Evolutionary conservation across 1,140 invertebrate genomes (phyloP).

Genomic region (Lepidotrigona ventralis): DNA sequence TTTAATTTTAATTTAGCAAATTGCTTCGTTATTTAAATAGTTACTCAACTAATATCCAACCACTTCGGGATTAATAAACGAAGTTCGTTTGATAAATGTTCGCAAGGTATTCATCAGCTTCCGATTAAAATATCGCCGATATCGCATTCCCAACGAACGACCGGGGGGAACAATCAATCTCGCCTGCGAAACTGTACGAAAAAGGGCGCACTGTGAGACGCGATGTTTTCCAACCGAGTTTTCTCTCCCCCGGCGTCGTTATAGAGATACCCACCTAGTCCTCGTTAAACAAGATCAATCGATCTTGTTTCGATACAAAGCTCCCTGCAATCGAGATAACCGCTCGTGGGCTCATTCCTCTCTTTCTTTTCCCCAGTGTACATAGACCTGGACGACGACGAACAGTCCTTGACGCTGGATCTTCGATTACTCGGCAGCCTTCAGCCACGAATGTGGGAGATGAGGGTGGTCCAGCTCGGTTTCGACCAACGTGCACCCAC

Average conservation of each 20-base stretch:
- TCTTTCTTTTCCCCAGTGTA: conserved; percentile 80
- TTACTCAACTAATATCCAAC: neutral
- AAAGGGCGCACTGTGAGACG: neutral
- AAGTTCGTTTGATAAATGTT: neutral
- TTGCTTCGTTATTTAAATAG: too few species aligned
- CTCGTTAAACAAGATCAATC: conserved; percentile 1
- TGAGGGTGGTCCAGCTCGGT: conserved; percentile 86
- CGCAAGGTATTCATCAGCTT: neutral
- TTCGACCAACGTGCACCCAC: conserved; percentile 87
- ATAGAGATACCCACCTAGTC: neutral
- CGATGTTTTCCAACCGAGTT: neutral
- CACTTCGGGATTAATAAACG: neutral
- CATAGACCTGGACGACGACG: conserved; percentile 82
- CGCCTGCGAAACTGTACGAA: neutral
- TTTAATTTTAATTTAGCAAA: too few species aligned
- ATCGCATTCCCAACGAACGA: neutral
- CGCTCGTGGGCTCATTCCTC: neutral
- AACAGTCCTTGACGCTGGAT: conserved; percentile 80
- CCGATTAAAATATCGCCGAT: conserved; percentile 9
- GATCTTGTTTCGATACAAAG: conserved; percentile 3
- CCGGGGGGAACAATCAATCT: neutral
- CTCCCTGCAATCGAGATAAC: neutral
- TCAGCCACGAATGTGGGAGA: conserved; percentile 87
- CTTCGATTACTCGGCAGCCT: conserved; percentile 82
- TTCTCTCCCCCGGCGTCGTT: too few species aligned